Conservation (phyloP, 2,888 invertebrate genomes). For the Drosophila siamana region DNA sequence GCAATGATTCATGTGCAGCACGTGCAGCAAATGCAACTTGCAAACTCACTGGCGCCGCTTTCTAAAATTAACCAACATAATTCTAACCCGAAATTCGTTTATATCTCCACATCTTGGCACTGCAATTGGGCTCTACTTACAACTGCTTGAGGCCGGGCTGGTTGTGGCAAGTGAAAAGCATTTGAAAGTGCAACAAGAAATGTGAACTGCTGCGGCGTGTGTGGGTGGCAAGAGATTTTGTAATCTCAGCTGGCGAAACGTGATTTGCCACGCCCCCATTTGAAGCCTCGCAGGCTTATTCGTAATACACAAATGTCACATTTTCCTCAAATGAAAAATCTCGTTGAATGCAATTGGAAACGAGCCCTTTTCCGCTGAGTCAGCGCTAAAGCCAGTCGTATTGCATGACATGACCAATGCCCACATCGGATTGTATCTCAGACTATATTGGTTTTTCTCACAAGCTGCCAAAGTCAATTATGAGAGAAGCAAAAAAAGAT, state of each 20-base stretch:
- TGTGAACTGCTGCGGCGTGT: constrained; percentile 25
- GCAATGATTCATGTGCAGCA: constrained; percentile 54
- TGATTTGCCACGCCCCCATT: neutral
- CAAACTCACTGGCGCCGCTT: constrained; percentile 44
- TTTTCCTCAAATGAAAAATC: constrained; percentile 23
- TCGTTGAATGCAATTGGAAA: constrained; percentile 17
- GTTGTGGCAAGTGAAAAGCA: constrained; percentile 71
- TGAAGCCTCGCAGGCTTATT: neutral
- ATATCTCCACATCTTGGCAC: too few relatives aligned
- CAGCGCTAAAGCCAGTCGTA: constrained; percentile 21
- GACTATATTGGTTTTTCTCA: constrained; percentile 60
- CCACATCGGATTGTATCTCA: constrained; percentile 32
- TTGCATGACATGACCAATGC: constrained; percentile 51
- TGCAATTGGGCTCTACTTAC: too few relatives aligned
- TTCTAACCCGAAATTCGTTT: constrained; percentile 34
- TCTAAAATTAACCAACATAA: constrained; percentile 44
- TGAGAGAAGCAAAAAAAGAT: constrained; percentile 19
- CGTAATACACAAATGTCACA: neutral
- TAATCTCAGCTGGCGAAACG: neutral
- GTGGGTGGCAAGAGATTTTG: constrained; percentile 23
- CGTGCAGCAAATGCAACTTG: constrained; percentile 54
- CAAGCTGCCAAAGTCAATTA: constrained; percentile 54
- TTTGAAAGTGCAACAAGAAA: constrained; percentile 64
- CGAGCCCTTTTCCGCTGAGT: constrained; percentile 54
- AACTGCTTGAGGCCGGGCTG: too few relatives aligned